A percentile compares a stretch with the other conserved stretches of the same genome.
phyloP scores from a whole-genome alignment of 30 jellyfish, hydroid and myxozoan genomes.

The Rhopilema esculentum region DNA sequence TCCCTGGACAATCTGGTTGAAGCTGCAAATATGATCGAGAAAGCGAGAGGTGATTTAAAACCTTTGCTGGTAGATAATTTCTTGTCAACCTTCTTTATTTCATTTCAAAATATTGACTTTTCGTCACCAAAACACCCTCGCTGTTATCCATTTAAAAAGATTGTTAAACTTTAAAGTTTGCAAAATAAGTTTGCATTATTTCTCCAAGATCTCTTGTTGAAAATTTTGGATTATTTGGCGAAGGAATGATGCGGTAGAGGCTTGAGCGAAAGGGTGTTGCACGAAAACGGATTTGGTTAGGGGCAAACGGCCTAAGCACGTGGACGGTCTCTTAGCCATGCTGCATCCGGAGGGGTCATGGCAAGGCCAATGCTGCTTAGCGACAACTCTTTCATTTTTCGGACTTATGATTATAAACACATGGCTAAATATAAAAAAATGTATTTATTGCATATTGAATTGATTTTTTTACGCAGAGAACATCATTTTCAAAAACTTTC shows the following conservation, averaged over 20 bases:
- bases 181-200: not conserved
- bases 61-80: not conserved
- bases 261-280: not conserved
- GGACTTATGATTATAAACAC: too few species aligned
- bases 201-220: too few species aligned
- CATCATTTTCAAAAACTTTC: too few species aligned
- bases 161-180: not conserved
- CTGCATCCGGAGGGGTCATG: too few species aligned
- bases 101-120: not conserved
- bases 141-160: not conserved
- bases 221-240: too few species aligned
- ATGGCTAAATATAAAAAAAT: too few species aligned
- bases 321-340: not conserved
- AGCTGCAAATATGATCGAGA: conserved; percentile 54
- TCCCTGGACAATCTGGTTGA: conserved; percentile 47
- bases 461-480: too few species aligned
- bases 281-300: not conserved
- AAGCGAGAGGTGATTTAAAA: conserved; percentile 1
- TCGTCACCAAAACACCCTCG: not conserved
- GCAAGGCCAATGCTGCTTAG: too few species aligned
- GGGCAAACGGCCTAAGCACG: not conserved
- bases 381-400: not conserved
- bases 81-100: not conserved
- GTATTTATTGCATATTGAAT: too few species aligned
- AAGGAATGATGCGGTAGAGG: too few species aligned